Evolutionary conservation across 2,797 vertebrate genomes (phyloP), one percentile per base, ranked within the genome.

Genomic region (Microctenopoma lineatum): DNA sequence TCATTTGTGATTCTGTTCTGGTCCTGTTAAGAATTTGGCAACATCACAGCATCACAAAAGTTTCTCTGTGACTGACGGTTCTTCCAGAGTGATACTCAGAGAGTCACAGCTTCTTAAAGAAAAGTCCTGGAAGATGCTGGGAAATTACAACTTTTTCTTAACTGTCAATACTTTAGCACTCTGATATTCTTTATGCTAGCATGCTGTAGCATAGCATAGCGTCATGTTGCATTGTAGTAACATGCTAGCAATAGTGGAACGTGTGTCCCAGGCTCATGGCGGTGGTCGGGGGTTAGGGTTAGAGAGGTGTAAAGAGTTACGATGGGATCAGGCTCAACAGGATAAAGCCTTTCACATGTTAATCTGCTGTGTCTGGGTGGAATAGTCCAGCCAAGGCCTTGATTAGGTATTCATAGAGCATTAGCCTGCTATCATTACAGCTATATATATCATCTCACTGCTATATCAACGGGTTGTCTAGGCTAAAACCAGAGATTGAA

Each of bases 381-480:
- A 81, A 63, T 57, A 53, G 69, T 72, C 73, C 7, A 0, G 73
- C 79, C 69, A 8, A 65, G 70, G 67, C 73, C 70, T 73, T 70
- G 75, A 86, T 89, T 85, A 85, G 80, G 81, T 81, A 88, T 86
- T 89, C 86, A 81, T 66, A 50, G 58, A 76, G 85, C 59, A 84
- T 89, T 86, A 79, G 63, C 66, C 59, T 51, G 32, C 52, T 80
- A 87, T 89, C 75, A 64, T 70, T 72, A 76, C 42, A 32, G 64
- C 81, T n/a, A n/a, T 78, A 48, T 79, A 84, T 66, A 87, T 85
- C 82, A 84, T 80, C 67, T 76, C 16, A 0, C 63, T 76, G 66
- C 70, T 56, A 73, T 73, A 88, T 87, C 88, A 83, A 71, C 7
- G 29, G 65, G 51, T 58, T 66, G 59, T 61, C 74, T 60, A 7